Conservation (phyloP, 37 sponge, comb jelly and placozoan genomes). For the Eunapius fragilis region DNA sequence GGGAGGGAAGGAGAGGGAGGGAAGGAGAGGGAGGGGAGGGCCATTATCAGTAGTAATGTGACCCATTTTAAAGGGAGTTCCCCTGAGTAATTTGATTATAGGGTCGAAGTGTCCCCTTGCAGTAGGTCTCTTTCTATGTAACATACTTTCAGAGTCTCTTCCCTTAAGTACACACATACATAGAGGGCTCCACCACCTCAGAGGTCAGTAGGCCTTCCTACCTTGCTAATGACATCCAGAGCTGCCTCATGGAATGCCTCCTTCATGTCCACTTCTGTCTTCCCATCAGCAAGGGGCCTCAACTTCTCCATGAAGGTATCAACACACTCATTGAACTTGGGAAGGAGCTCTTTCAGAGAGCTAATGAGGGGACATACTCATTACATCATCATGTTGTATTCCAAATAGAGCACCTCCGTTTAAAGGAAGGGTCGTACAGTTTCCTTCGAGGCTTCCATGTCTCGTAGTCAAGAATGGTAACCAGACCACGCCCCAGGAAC, state of each 20-base stretch:
- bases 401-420: conserved; percentile 17
- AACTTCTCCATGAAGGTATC: background rate
- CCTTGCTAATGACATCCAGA: conserved; percentile 16
- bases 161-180: no score
- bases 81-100: no score
- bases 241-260: background rate
- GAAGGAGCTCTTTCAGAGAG: background rate
- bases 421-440: conserved; percentile 41
- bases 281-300: background rate
- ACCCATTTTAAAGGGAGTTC: no score
- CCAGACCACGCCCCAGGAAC: conserved; percentile 27
- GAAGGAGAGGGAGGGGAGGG: background rate
- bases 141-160: no score
- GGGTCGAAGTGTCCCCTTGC: no score
- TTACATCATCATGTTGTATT: background rate
- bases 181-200: no score
- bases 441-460: conserved; percentile 40
- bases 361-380: background rate
- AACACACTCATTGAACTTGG: background rate
- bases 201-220: no score
- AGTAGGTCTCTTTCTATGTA: no score
- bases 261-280: background rate
- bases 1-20: no score
- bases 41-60: no score
- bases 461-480: conserved; percentile 25